These are phyloP conservation scores for Octonoba sinensis DNA, from an alignment of 2,888 invertebrate genomes.

Conservation along the genomic window DNA sequence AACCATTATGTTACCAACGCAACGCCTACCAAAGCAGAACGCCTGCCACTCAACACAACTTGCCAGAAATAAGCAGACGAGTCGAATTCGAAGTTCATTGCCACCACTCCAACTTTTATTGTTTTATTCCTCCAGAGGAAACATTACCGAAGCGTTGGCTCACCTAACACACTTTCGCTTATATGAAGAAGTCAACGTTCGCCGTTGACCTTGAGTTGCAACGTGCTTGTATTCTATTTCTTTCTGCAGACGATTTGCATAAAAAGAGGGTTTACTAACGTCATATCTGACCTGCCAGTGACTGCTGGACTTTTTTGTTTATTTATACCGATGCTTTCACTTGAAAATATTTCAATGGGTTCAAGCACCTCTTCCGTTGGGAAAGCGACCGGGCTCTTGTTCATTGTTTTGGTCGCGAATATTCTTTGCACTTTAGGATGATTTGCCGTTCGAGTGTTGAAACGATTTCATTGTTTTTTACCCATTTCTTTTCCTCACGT, in stretches of 20 bases:
- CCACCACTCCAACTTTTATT: slow-evolving; percentile 29
- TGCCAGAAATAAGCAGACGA: slow-evolving; percentile 36
- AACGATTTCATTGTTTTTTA: too few relatives aligned
- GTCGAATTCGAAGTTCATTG: slow-evolving; percentile 28
- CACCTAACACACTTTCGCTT: slow-evolving; percentile 64
- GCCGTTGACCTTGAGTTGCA: slow-evolving; percentile 48
- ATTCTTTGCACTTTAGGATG: too few relatives aligned
- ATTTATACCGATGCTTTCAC: slow-evolving; percentile 51
- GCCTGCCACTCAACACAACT: slow-evolving; percentile 29
- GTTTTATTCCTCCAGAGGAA: slow-evolving; percentile 19
- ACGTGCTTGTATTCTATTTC: slow-evolving; percentile 10
- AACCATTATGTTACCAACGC: slow-evolving; percentile 41
- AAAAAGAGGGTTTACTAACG: slow-evolving; percentile 47
- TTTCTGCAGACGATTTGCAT: slow-evolving; percentile 29
- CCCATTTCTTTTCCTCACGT: too few relatives aligned
- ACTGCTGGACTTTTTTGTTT: slow-evolving; percentile 32
- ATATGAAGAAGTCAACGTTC: slow-evolving; percentile 40
- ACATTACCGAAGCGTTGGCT: slow-evolving; percentile 30
- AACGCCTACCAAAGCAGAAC: slow-evolving; percentile 45
- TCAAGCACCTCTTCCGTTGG: slow-evolving; percentile 38
- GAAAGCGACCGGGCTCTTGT: too few relatives aligned
- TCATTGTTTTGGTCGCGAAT: too few relatives aligned
- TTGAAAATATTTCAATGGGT: slow-evolving; percentile 17
- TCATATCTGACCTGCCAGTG: slow-evolving; percentile 54
- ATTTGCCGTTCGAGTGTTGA: too few relatives aligned